Percentiles rank a stretch among this genome's conserved stretches.
Evolutionary conservation across 2,888 invertebrate genomes (phyloP).

Genomic region (Campaea margaritaria): DNA sequence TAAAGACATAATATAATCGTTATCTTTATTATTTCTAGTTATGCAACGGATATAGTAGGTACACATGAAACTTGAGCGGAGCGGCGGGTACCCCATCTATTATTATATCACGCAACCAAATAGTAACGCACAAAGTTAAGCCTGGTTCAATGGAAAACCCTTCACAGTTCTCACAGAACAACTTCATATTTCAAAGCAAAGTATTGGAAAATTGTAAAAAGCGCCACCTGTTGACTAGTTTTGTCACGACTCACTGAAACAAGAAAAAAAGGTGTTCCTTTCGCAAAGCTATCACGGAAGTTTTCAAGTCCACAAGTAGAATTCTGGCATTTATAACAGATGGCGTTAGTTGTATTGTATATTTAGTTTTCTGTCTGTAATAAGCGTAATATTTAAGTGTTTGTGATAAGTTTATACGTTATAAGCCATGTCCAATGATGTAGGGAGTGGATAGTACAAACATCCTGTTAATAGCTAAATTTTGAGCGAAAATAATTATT

Average conservation of each 20-base stretch:
- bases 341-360: constrained; percentile 17
- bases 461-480: too few relatives aligned
- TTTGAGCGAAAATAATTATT: too few relatives aligned
- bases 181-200: too few relatives aligned
- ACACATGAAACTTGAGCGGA: too few relatives aligned
- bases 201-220: background rate
- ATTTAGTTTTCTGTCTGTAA: background rate
- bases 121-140: too few relatives aligned
- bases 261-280: background rate
- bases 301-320: constrained; percentile 3
- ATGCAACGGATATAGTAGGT: background rate
- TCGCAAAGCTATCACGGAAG: background rate
- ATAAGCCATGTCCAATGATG: background rate
- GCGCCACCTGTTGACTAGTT: constrained; percentile 28
- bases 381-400: background rate
- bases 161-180: too few relatives aligned
- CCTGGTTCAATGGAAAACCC: too few relatives aligned
- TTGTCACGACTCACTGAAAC: background rate
- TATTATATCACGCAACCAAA: too few relatives aligned
- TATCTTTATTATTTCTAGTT: background rate
- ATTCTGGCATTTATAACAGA: constrained; percentile 18
- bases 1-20: constrained; percentile 34
- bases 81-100: too few relatives aligned
- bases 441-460: too few relatives aligned
- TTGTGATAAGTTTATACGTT: background rate